Base-by-base conservation (phyloP, 1,140 invertebrate genomes). In the Theocolax elegans region DNA sequence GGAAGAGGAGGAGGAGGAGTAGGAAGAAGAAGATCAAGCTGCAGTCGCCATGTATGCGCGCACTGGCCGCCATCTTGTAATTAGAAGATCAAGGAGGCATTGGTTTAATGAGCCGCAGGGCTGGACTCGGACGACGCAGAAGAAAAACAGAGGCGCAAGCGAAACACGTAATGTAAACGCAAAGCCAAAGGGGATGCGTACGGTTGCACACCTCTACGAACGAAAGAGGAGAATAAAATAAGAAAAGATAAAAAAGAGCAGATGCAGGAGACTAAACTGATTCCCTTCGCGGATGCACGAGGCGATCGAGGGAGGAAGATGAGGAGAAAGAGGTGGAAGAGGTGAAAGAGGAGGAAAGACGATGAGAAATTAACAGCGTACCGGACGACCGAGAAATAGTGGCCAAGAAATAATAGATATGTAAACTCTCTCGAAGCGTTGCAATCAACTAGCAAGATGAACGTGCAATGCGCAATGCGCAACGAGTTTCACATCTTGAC, bases 31-130 rank as follows among this genome's bases (percentile, higher is more conserved):
- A 10, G 31, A 6, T 35, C 6, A 29, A 51, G 21, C 46, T 17
- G 23, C 62, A 68, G 75, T 75, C 75, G 81, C 78, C 81, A 81
- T 80, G 77, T 76, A 80, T 65, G 68, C 80, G 77, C 74, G 73
- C 46, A 74, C 19, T 15, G n/a, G 49, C 54, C 79, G 80, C 83
- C 83, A 83, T 85, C 79, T 83, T 83, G 81, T 79, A 85, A 85
- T 85, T 85, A 84, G 79, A 74, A 76, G 77, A 82, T 83, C 81
- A 83, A 83, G 79, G 68, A 83, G 77, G 77, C 77, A 80, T 80
- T 73, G 80, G 63, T 81, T 83, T 83, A 83, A 83, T 82, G 80
- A 83, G 82, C 81, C 79, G 76, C 71, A 73, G 78, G 79, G 73
- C 67, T 71, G 46, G n/a, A 10, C 6, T 49, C 13, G n/a, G 19